Percentiles rank a stretch among this genome's conserved stretches.
phyloP scores from a whole-genome alignment of 2,888 invertebrate species.

The Ferrisia virgata region DNA sequence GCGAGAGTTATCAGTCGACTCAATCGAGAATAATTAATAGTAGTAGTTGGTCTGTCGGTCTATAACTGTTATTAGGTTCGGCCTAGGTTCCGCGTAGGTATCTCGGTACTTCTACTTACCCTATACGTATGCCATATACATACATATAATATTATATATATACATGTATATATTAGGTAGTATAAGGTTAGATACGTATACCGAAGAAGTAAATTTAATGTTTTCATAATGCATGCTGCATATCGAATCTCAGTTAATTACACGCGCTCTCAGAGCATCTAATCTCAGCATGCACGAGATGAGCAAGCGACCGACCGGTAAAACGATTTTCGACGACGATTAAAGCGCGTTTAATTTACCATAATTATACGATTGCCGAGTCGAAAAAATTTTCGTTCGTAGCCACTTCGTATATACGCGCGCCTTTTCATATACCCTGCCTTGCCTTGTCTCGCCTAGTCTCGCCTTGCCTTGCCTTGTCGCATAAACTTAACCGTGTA shows the following conservation, averaged over 20 bases:
- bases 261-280: background rate
- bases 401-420: background rate
- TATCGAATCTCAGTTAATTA: slow-evolving; percentile 33
- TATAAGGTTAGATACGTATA: too few species aligned
- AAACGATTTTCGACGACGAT: slow-evolving; percentile 31
- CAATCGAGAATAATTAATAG: slow-evolving; percentile 37
- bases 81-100: background rate
- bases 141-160: too few species aligned
- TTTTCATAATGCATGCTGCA: slow-evolving; percentile 29
- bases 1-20: slow-evolving; percentile 34
- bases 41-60: slow-evolving; percentile 19
- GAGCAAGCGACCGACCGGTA: background rate
- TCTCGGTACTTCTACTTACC: background rate
- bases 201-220: background rate
- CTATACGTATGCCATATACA: too few species aligned
- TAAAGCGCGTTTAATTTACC: slow-evolving; percentile 29
- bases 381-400: slow-evolving; percentile 19
- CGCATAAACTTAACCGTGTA: too few species aligned
- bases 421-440: background rate
- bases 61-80: slow-evolving; percentile 18
- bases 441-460: background rate
- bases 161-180: too few species aligned
- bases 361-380: slow-evolving; percentile 9
- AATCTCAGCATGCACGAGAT: background rate
- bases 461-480: too few species aligned